Evolutionary conservation across 1,140 invertebrate species (phyloP), one percentile per base, ranked within the genome.

Genomic region (Matsumurasca onukii): DNA sequence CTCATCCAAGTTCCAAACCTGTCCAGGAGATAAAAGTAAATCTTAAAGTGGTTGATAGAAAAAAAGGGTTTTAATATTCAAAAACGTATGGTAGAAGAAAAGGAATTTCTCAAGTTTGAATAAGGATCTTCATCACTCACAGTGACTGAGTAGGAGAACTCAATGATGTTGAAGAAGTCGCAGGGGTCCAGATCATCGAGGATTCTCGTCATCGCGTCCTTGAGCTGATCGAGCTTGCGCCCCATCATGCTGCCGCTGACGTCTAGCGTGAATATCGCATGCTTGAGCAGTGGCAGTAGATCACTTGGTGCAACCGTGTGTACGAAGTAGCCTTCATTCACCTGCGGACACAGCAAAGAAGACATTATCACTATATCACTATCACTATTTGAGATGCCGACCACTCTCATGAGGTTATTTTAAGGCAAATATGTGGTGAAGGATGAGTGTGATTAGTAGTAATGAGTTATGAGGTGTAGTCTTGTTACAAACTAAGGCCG

Each of bases 291-390:
- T 2, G 87, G 82, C 45, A 82, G 78, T 59, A 90, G 77, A 29
- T 82, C 78, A 2, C 70, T 70, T 1, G 89, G 89, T 1, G 88
- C 84, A 73, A 90, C 89, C 79, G 89, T 91, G 73, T 91, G 89
- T 3, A 91, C 88, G 77, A 91, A 92, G 77, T 91, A 90, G 1
- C 89, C 90, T 73, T 90, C 86, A 70, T 88, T 86, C 3, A 90
- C 82, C 86, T 89, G 76, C 1, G 73, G 71, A 67, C 20, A 77
- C 70, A 71, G 78, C 52, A 65, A 62, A 12, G 5, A 55, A 55
- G 3, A 22, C 9, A 55, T 55, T 20, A 15, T 55, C 5, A 12
- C 24, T 13, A 55, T 12, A 45, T 12, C 34, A 55, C 51, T 13
- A 55, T n/a, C 5, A 24, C 9, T n/a, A n/a, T n/a, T n/a, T n/a